A percentile compares a stretch with the other conserved stretches of the same genome.
Evolutionary conservation across 2,797 vertebrate species (phyloP).

Genomic region (Cynodonichthys magdalenae): DNA sequence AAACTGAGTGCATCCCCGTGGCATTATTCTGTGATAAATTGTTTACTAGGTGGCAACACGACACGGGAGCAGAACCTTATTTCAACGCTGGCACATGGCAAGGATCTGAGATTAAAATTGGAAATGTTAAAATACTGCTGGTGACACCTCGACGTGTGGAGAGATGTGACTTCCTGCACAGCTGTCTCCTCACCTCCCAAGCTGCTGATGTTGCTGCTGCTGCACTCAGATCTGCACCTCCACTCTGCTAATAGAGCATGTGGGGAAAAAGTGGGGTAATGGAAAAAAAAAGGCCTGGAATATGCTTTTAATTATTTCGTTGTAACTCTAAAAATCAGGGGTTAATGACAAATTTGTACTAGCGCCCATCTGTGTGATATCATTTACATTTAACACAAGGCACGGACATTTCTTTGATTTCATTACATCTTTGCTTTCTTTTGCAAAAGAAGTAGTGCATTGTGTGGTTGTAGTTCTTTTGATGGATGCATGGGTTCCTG

Average conservation of each 20-base stretch:
- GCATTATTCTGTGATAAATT: slow-evolving; percentile 55
- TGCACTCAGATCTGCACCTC: slow-evolving; percentile 60
- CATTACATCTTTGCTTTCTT: slow-evolving; percentile 32
- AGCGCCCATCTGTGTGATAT: slow-evolving; percentile 32
- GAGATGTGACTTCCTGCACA: slow-evolving; percentile 80
- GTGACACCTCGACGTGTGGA: slow-evolving; percentile 80
- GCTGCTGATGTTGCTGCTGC: slow-evolving; percentile 47
- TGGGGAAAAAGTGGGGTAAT: slow-evolving; percentile 22
- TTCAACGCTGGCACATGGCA: slow-evolving; percentile 73
- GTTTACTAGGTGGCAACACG: slow-evolving; percentile 50
- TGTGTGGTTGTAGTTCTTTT: slow-evolving; percentile 59
- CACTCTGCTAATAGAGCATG: slow-evolving; percentile 56
- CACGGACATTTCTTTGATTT: slow-evolving; percentile 38
- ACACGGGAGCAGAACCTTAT: slow-evolving; percentile 58
- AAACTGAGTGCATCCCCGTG: slow-evolving; percentile 20
- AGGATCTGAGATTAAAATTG: slow-evolving; percentile 76
- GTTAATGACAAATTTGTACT: slow-evolving; percentile 50
- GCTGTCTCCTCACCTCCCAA: slow-evolving; percentile 70
- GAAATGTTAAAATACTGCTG: slow-evolving; percentile 75
- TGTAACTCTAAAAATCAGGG: slow-evolving; percentile 33
- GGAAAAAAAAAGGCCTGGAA: slow-evolving; percentile 46
- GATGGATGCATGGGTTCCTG: slow-evolving; percentile 16
- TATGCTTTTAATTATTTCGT: slow-evolving; percentile 59
- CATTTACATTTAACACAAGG: slow-evolving; percentile 15
- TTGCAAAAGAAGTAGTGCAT: slow-evolving; percentile 24